Conservation (phyloP, 2,888 invertebrate species). For the Drosophila hawaiiensis region DNA sequence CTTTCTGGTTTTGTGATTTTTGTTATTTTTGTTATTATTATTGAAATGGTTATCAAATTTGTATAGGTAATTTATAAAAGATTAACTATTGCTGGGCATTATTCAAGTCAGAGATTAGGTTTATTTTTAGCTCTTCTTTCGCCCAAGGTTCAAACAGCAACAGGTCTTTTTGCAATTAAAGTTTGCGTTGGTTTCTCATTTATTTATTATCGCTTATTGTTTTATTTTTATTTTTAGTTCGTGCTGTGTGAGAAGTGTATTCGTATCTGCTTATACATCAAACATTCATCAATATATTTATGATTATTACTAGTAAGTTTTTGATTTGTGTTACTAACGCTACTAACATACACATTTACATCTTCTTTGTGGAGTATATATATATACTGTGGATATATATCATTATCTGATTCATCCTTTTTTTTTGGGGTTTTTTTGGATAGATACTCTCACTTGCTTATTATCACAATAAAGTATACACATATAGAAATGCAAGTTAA, state of each 20-base stretch:
- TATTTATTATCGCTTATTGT: constrained; percentile 13
- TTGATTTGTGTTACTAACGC: background rate
- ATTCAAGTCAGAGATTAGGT: constrained; percentile 38
- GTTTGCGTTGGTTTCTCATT: background rate
- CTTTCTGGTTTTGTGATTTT: background rate
- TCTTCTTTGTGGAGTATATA: background rate
- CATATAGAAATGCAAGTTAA: constrained; percentile 30
- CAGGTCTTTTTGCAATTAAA: background rate
- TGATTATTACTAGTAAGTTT: constrained; percentile 23
- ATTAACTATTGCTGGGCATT: constrained; percentile 40
- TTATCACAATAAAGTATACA: constrained; percentile 54
- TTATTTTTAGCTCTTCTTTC: constrained; percentile 29
- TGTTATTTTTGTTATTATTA: background rate
- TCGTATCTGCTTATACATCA: constrained; percentile 1
- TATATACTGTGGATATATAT: too few relatives aligned
- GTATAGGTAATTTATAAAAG: constrained; percentile 16
- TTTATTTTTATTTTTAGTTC: constrained; percentile 11
- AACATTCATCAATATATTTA: background rate
- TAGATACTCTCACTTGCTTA: constrained; percentile 21
- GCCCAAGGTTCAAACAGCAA: constrained; percentile 35
- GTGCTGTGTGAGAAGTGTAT: constrained; percentile 23
- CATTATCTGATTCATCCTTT: background rate
- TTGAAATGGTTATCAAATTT: constrained; percentile 36
- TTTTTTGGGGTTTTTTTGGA: background rate
- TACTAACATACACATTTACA: constrained; percentile 20